These are phyloP conservation scores for Cephus sareptanus DNA, from an alignment of 2,888 invertebrate genomes.

Conservation along the genomic window DNA sequence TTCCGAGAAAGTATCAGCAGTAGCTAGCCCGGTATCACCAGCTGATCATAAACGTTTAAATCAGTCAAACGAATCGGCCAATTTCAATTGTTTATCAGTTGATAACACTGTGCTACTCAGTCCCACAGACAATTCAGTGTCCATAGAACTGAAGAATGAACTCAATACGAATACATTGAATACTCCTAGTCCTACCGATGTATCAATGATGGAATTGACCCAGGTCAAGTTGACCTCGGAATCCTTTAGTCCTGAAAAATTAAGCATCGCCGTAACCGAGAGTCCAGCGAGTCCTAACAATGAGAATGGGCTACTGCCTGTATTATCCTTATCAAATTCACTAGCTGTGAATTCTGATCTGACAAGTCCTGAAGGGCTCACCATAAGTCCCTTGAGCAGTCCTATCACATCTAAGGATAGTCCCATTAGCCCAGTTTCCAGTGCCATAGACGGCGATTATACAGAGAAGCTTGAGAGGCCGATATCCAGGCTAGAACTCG, in stretches of 20 bases:
- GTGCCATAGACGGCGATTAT: conserved; percentile 67
- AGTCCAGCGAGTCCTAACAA: conserved; percentile 31
- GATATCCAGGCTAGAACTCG: conserved; percentile 27
- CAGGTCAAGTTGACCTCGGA: conserved; percentile 26
- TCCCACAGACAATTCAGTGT: conserved; percentile 18
- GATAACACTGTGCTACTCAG: conserved; percentile 23
- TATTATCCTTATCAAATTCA: conserved; percentile 36
- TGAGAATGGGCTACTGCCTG: conserved; percentile 27
- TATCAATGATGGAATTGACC: conserved; percentile 35
- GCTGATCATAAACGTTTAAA: conserved; percentile 28
- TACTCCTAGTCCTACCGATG: conserved; percentile 37
- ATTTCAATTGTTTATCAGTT: conserved; percentile 10
- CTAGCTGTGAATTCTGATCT: conserved; percentile 43
- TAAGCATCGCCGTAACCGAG: conserved; percentile 24
- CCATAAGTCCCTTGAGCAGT: conserved; percentile 48
- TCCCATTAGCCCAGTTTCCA: conserved; percentile 69
- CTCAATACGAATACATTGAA: conserved; percentile 10
- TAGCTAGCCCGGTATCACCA: conserved; percentile 69
- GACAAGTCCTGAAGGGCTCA: conserved; percentile 47
- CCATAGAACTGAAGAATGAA: conserved; percentile 10
- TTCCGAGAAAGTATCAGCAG: conserved; percentile 70
- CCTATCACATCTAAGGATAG: conserved; percentile 68
- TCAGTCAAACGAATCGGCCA: conserved; percentile 15
- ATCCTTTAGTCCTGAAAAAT: conserved; percentile 17
- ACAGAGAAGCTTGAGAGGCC: conserved; percentile 68